Conservation (phyloP, 1,140 invertebrate species). For the Tetramorium alpestre region DNA sequence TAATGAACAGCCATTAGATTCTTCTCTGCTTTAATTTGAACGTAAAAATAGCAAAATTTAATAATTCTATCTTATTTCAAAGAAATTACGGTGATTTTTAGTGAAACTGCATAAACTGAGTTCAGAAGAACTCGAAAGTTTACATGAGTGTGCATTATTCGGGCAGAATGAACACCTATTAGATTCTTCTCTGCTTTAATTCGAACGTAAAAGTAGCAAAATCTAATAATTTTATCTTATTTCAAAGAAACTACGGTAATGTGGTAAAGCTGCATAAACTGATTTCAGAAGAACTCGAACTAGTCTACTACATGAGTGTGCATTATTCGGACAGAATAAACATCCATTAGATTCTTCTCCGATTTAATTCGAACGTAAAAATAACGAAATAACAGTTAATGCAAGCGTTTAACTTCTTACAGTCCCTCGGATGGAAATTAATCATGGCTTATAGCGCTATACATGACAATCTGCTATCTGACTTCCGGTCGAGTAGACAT, state of each 20-base stretch:
- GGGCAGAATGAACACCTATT: too few species aligned
- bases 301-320: background rate
- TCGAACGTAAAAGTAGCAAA: too few species aligned
- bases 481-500: conserved; percentile 75
- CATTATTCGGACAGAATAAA: background rate
- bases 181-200: too few species aligned
- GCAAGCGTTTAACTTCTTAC: conserved; percentile 22
- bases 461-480: conserved; percentile 75
- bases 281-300: background rate
- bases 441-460: conserved; percentile 58
- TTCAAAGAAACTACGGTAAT: background rate
- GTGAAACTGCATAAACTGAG: background rate
- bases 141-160: too few species aligned
- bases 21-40: too few species aligned
- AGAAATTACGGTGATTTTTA: background rate
- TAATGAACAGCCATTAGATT: too few species aligned
- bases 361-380: conserved; percentile 3
- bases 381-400: background rate
- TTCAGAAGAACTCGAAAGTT: background rate
- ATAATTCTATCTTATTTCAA: background rate
- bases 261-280: too few species aligned
- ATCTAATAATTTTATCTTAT: background rate
- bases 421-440: conserved; percentile 29
- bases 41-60: background rate
- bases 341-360: background rate